Base-by-base conservation (phyloP, 2,113 vertebrate species). In the Corythaixoides concolor region DNA sequence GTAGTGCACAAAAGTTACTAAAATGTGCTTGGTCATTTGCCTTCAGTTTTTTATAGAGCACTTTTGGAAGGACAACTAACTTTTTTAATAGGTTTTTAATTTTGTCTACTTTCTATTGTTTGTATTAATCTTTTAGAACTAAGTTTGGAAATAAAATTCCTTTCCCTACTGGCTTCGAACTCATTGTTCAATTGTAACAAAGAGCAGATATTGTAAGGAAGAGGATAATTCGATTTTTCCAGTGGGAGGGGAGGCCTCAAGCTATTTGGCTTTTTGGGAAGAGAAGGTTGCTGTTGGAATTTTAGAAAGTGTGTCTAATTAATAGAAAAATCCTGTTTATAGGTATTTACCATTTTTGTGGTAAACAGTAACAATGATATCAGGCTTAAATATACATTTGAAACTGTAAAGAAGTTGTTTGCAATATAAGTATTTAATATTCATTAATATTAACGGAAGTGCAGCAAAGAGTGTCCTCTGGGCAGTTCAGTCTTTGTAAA, bases 121-220 rank as follows among this genome's bases (percentile, higher is more conserved):
- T 97, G 89, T 98, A 97, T 96, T 96, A 93, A 95, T 91, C 78
- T 97, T 89, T 96, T 79, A 86, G 87, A 96, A n/a, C n/a, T n/a
- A n/a, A 96, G 55, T 94, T 98, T 97, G 81, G 86, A 97, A 98
- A 98, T 98, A 98, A 98, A 98, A 89, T 78, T 93, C 84, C 24
- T 95, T 62, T 96, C 81, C 81, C 63, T 90, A 93, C 88, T 67
- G 47, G 21, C 45, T 96, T 93, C 91, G 94, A 85, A 73, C 5
- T 93, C 64, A 12, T 88, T 91, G 68, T 97, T 86, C 90, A 85
- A 56, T 83, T 88, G 21, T 55, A 85, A 56, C 7, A 78, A 79
- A 78, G 20, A 76, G 15, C 15, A 85, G n/a, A 33, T 80, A 56
- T 3, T 64, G 16, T 55, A 28, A 76, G 14, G 26, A 96, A 56